Conservation (phyloP, 35 echinoderm and acorn worm species). For the Ophioderma brevispina region DNA sequence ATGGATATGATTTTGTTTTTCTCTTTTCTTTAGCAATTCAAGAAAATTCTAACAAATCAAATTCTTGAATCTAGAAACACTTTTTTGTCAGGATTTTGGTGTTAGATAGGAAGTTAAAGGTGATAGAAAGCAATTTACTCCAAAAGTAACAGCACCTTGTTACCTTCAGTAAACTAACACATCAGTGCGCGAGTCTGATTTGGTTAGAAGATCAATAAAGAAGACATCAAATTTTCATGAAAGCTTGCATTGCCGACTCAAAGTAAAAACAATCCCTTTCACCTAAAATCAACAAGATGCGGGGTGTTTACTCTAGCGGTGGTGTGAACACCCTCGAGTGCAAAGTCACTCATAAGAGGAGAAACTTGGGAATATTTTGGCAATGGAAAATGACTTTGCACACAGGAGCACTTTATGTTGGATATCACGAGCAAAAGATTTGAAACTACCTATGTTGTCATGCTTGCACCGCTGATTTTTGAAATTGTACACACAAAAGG, state of each 20-base stretch:
- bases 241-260: neutral
- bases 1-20: neutral
- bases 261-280: conserved; percentile 7
- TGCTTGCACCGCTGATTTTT: neutral
- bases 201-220: conserved; percentile 11
- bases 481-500: neutral
- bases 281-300: conserved; percentile 13
- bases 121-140: conserved; percentile 14
- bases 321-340: conserved; percentile 11
- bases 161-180: conserved; percentile 10
- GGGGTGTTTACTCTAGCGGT: neutral
- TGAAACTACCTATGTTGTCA: neutral
- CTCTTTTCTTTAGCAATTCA: neutral
- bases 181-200: conserved; percentile 1
- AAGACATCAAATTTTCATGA: conserved; percentile 14
- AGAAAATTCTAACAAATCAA: neutral
- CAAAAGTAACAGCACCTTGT: conserved; percentile 13
- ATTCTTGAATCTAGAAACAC: neutral
- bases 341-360: neutral
- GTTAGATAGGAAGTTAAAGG: conserved; percentile 13
- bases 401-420: neutral
- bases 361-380: neutral
- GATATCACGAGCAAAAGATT: neutral
- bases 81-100: neutral
- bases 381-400: conserved; percentile 2